Base-by-base conservation (phyloP, 2,888 invertebrate genomes). In the Netelia melanura region DNA sequence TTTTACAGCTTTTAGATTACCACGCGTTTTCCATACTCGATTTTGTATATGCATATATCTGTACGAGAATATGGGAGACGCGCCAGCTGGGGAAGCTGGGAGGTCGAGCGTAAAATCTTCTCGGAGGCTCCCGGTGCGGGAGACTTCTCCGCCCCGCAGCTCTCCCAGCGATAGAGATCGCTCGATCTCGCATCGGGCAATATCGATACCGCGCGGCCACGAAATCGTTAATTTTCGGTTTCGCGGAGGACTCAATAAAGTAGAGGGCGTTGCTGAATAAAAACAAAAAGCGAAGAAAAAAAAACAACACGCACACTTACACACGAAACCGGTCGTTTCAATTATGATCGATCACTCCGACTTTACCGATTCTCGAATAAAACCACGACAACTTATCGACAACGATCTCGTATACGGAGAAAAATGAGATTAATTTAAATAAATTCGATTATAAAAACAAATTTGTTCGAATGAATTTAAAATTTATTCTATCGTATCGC, bases 181-280 rank as follows among this genome's bases (percentile, higher is more conserved):
- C 71, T 2, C 48, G 89, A 88, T 90, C 85, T 74, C 30, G n/a
- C 17, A 77, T 52, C 81, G 65, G 48, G 48, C 78, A 88, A 89
- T 88, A 87, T 86, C 84, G 85, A 84, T 87, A 89, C 87, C 87
- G 89, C 52, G 70, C 58, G 30, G 14, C 68, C 85, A 88, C 87
- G 88, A 90, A 91, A 91, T 91, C 91, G 92, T 90, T 92, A 90
- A 92, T 91, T 89, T 88, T 88, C 84, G 81, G 88, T 87, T 86
- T 84, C 76, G 84, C 74, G 85, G 87, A 88, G 86, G 83, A 87
- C 88, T 90, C 90, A 91, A 92, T 91, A 90, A 90, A 90, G 87
- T 85, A 79, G 87, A 71, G 67, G 78, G 78, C 77, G 77, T 77
- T 77, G 58, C 77, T 48, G 58, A 68, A 72, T n/a, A 68, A 61